Evolutionary conservation across 2,888 invertebrate genomes (phyloP).

Genomic region (Mimas tiliae): DNA sequence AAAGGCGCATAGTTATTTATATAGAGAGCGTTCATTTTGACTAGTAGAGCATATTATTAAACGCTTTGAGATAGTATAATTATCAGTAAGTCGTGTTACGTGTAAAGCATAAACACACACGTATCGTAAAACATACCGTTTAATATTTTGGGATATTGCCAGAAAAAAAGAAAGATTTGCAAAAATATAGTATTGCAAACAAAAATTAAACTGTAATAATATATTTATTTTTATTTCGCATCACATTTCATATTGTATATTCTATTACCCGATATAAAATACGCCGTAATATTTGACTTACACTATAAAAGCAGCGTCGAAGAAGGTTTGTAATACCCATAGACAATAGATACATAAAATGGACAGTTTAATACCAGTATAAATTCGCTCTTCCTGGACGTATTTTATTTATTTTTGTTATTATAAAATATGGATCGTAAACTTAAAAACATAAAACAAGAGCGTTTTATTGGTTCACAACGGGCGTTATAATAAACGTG

Average conservation of each 20-base stretch:
- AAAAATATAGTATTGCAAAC: background rate
- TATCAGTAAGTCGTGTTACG: too few relatives aligned
- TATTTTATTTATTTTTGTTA: slow-evolving; percentile 67
- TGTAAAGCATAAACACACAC: too few relatives aligned
- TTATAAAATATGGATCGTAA: slow-evolving; percentile 75
- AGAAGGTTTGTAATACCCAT: slow-evolving; percentile 4
- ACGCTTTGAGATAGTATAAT: too few relatives aligned
- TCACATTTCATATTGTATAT: background rate
- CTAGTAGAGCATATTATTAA: too few relatives aligned
- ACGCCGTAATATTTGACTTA: slow-evolving; percentile 31
- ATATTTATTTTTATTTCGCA: background rate
- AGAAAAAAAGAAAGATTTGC: too few relatives aligned
- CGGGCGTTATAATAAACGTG: slow-evolving; percentile 66
- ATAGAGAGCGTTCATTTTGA: too few relatives aligned
- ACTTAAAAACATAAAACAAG: slow-evolving; percentile 70
- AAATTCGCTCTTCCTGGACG: slow-evolving; percentile 57
- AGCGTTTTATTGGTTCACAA: slow-evolving; percentile 68
- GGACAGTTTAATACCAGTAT: slow-evolving; percentile 51
- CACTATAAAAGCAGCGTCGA: slow-evolving; percentile 29
- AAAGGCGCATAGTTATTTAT: too few relatives aligned
- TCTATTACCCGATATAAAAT: slow-evolving; percentile 32
- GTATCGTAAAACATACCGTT: too few relatives aligned
- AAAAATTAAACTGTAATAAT: background rate
- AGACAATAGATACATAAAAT: slow-evolving; percentile 32
- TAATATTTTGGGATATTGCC: too few relatives aligned